Base-by-base conservation (phyloP, 2,113 vertebrate species). In the Pogonocichla stellata region DNA sequence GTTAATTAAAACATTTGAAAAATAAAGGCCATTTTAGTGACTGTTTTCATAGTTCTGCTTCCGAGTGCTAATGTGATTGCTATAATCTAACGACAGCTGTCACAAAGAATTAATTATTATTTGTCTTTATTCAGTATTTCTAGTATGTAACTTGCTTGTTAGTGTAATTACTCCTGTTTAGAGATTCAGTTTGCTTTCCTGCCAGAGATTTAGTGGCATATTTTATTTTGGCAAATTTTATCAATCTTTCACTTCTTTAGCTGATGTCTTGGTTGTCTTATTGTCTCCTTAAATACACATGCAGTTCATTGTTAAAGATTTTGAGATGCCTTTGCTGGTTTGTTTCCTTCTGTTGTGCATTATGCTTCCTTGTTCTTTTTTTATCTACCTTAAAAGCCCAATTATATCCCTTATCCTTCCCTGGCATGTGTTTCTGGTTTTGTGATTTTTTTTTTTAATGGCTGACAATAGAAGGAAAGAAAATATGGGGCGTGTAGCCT, bases 381-480 rank as follows among this genome's bases (percentile, higher is more conserved):
- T 93, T 71, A 83, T 74, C 93, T 83, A 60, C 90, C 66, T 88
- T 82, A 34, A 80, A 82, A 88, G 73, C 75, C 69, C 58, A 17
- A n/a, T 91, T 93, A 70, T 79, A 94, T 95, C 85, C 93, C 82
- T 83, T 92, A 58, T 58, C 79, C 92, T 93, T 64, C 60, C 67
- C 92, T 94, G 85, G 75, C 90, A 80, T 71, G 28, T 65, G 62
- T 88, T 96, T 90, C 88, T 96, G 91, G 31, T 56, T 90, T 80
- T 88, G 40, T 88, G 45, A 33, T 54, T 82, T 81, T 51, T 47
- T 72, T 48, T 77, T 74, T 71, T 25, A 77, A 66, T 56, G 51
- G n/a, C 60, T 92, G 58, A 96, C 92, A 96, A 95, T 86, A 80
- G 93, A 90, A 97, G 92, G 95, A 97, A 97, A 96, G 93, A 94